A percentile compares a stretch with the other conserved stretches of the same genome.
phyloP scores from a whole-genome alignment of 2,113 vertebrate genomes.

The Siniperca knerii region DNA sequence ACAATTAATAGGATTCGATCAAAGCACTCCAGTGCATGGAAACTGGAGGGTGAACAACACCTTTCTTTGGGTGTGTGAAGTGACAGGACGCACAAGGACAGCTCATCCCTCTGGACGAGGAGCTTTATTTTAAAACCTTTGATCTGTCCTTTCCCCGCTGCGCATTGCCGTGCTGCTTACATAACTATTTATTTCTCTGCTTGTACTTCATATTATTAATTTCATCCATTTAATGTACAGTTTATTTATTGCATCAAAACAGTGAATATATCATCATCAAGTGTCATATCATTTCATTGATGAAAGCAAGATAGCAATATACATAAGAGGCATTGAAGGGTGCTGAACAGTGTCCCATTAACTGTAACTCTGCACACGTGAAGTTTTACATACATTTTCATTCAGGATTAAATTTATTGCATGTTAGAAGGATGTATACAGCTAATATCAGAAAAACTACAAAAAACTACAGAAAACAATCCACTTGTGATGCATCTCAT shows the following conservation, averaged over 20 bases:
- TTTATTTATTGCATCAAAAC: neutral
- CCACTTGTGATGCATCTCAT: neutral
- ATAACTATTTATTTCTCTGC: neutral
- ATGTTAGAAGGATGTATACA: neutral
- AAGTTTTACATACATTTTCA: neutral
- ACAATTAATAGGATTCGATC: neutral
- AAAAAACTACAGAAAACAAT: neutral
- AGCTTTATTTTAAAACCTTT: constrained; percentile 27
- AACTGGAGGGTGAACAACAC: constrained; percentile 26
- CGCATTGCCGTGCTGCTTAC: constrained; percentile 12
- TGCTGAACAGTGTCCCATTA: neutral
- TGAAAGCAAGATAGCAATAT: neutral
- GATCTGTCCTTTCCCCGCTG: constrained; percentile 14
- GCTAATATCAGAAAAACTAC: neutral
- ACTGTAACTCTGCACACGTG: neutral
- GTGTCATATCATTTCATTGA: neutral
- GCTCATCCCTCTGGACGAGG: constrained; percentile 6
- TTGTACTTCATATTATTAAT: constrained; percentile 3
- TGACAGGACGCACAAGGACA: constrained; percentile 18
- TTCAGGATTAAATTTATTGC: neutral
- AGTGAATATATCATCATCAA: neutral
- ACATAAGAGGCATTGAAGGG: neutral
- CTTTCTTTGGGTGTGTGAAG: constrained; percentile 37
- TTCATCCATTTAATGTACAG: neutral
- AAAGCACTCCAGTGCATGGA: neutral